Evolutionary conservation across 2,888 invertebrate genomes (phyloP).

Genomic region (Parnassius mnemosyne): DNA sequence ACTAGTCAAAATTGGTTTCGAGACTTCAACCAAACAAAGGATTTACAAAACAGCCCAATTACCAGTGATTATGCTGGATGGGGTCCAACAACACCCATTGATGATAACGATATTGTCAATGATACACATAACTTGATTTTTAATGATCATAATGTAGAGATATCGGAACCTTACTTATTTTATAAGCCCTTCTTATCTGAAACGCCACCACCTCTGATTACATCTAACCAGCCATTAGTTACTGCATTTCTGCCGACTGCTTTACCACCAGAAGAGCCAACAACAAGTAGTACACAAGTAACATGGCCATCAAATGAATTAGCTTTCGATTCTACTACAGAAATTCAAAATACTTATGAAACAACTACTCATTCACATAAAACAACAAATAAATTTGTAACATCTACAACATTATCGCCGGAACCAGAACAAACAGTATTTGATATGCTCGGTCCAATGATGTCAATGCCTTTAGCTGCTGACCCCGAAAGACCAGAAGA

Average conservation of each 20-base stretch:
- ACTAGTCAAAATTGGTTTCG: constrained; percentile 70
- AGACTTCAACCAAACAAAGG: constrained; percentile 52
- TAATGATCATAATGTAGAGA: constrained; percentile 48
- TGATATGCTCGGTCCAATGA: constrained; percentile 70
- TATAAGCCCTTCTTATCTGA: constrained; percentile 66
- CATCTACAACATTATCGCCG: constrained; percentile 40
- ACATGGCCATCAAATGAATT: constrained; percentile 47
- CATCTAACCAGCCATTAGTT: constrained; percentile 40
- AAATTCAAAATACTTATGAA: constrained; percentile 44
- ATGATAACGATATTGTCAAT: constrained; percentile 51
- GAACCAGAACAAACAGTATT: constrained; percentile 50
- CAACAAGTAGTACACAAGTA: constrained; percentile 35
- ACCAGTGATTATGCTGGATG: constrained; percentile 75
- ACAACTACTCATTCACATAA: constrained; percentile 51
- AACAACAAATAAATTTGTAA: constrained; percentile 37
- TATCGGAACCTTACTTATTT: constrained; percentile 56
- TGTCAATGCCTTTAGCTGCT: constrained; percentile 69
- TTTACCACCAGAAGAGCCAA: constrained; percentile 46
- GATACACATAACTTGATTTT: constrained; percentile 67
- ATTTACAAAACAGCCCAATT: constrained; percentile 50
- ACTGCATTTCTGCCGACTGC: constrained; percentile 61
- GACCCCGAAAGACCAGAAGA: constrained; percentile 67
- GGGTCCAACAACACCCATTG: constrained; percentile 71
- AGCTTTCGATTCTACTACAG: constrained; percentile 45
- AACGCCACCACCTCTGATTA: constrained; percentile 55